Evolutionary conservation across 2,113 vertebrate species (phyloP), one percentile per base, ranked within the genome.

Genomic region (Riparia riparia): DNA sequence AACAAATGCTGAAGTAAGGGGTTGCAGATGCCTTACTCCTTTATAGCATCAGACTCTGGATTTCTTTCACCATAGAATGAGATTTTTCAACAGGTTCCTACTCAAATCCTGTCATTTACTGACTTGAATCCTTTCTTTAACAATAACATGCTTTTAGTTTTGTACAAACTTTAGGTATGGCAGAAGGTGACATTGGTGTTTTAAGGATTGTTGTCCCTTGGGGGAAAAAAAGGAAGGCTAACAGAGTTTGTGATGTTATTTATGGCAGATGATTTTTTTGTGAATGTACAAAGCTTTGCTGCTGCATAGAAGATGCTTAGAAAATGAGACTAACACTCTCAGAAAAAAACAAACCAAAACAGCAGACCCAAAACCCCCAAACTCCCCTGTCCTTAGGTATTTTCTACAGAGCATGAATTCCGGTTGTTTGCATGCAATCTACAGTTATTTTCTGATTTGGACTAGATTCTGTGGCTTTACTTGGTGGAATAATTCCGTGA

Each of bases 211-310:
- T 28, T 85, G 39, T 64, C 73, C 37, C 56, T 86, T 73, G 24
- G 31, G 68, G 3, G 17, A 63, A 72, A 56, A 83, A 82, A 57
- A 21, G 13, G 24, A 88, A 68, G 28, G 89, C 86, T 80, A 83
- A 71, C 57, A 90, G 66, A 88, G 5, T 29, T 77, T 92, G 17
- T 89, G 71, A 91, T 94, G 65, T 74, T 95, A 64, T 92, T 95
- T 89, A 66, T 76, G 53, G 44, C 56, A 86, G 56, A 41, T 0
- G 49, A 49, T 19, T 24, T 83, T 86, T 77, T 57, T 70, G 44
- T 56, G 44, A 81, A 86, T 12, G 39, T 71, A 66, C 14, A 64
- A 73, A 73, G 32, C 24, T 86, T 78, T 71, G 18, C 44, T 3
- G 3, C 20, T 92, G 29, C 56, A 41, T 51, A 64, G 29, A 81